Conservation (phyloP, 2,888 invertebrate genomes). For the Creontiades dilutus region DNA sequence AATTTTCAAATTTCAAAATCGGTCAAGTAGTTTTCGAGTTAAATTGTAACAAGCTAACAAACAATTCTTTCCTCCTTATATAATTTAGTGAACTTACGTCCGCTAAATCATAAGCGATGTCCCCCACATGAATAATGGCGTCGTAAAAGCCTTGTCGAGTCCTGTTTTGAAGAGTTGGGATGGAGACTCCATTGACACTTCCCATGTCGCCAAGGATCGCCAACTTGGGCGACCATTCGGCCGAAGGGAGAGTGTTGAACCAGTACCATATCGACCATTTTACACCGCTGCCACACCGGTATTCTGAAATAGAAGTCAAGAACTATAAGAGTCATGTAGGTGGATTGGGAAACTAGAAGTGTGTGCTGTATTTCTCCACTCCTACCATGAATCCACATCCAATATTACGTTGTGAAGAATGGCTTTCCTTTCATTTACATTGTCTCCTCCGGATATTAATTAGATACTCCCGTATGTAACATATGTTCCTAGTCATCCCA, state of each 20-base stretch:
- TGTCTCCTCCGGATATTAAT: too few species aligned
- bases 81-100: slow-evolving; percentile 79
- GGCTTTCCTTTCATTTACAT: too few species aligned
- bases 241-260: slow-evolving; percentile 86
- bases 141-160: slow-evolving; percentile 89
- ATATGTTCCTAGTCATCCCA: too few species aligned
- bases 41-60: too few species aligned
- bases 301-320: slow-evolving; percentile 80
- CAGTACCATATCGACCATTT: slow-evolving; percentile 91
- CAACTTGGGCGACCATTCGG: slow-evolving; percentile 87
- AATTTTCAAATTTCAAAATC: too few species aligned
- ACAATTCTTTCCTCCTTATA: too few species aligned
- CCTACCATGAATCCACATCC: too few species aligned
- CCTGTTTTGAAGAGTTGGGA: slow-evolving; percentile 91
- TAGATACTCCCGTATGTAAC: too few species aligned
- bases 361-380: too few species aligned
- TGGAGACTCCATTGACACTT: slow-evolving; percentile 92
- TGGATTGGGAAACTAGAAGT: too few species aligned
- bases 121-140: slow-evolving; percentile 93
- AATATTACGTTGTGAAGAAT: too few species aligned
- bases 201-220: slow-evolving; percentile 98
- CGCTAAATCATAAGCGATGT: slow-evolving; percentile 97
- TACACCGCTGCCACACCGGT: slow-evolving; percentile 87
- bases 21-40: too few species aligned
- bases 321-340: not conserved